Evolutionary conservation across 2,113 vertebrate genomes (phyloP).

Genomic region (Mormyrus iriodes): DNA sequence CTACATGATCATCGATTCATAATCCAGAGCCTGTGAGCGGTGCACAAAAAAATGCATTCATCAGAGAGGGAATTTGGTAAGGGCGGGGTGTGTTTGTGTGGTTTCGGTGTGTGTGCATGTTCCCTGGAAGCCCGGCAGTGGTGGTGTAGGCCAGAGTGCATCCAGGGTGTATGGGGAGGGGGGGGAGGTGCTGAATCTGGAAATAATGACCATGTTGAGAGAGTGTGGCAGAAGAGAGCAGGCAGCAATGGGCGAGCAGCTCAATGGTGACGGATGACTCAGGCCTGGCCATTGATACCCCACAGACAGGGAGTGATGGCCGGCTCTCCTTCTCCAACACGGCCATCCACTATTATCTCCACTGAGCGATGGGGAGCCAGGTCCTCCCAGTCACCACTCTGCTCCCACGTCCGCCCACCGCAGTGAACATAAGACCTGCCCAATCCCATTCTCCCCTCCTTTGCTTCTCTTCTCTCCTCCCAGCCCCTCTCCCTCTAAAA

Average conservation of each 20-base stretch:
- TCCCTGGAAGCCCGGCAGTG: background rate
- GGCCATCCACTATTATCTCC: constrained; percentile 83
- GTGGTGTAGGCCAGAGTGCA: background rate
- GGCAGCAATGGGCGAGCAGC: constrained; percentile 48
- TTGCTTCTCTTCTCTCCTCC: constrained; percentile 38
- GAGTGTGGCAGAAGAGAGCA: constrained; percentile 75
- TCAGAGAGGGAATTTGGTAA: constrained; percentile 43
- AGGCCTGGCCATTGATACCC: constrained; percentile 78
- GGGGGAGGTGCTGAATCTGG: constrained; percentile 39
- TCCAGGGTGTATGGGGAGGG: background rate
- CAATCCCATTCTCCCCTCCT: constrained; percentile 56
- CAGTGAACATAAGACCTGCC: constrained; percentile 27
- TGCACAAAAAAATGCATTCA: constrained; percentile 34
- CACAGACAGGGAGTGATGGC: constrained; percentile 85
- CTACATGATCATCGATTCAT: constrained; percentile 99
- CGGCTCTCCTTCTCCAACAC: constrained; percentile 71
- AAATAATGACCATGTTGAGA: constrained; percentile 95
- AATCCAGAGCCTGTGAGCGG: constrained; percentile 71
- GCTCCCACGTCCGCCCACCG: constrained; percentile 49
- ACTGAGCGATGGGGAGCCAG: constrained; percentile 59
- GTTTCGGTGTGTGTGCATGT: constrained; percentile 41
- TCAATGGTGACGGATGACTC: constrained; percentile 91
- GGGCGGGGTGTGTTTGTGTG: background rate
- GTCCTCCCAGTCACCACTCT: constrained; percentile 37
- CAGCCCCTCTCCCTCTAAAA: background rate